Conservation (phyloP, 2,797 vertebrate genomes). For the Nyctibius grandis region DNA sequence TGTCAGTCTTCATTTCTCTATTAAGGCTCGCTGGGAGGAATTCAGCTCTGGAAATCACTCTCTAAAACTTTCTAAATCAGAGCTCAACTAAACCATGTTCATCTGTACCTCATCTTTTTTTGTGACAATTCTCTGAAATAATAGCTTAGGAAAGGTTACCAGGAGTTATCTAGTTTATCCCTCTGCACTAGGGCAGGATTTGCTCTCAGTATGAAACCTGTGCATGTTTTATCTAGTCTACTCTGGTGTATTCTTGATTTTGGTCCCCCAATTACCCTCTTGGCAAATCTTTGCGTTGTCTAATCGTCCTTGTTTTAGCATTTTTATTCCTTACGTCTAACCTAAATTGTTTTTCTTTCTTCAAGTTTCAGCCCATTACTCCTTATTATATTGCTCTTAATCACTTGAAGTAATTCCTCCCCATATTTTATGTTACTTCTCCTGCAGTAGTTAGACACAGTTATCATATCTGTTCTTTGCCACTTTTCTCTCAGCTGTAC, state of each 20-base stretch:
- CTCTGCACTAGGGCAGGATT: background rate
- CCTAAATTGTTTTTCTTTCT: background rate
- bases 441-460: background rate
- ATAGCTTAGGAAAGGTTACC: background rate
- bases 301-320: background rate
- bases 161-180: background rate
- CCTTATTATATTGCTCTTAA: background rate
- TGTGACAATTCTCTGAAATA: background rate
- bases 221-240: background rate
- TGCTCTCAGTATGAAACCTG: background rate
- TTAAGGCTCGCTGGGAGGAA: background rate
- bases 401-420: background rate
- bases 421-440: background rate
- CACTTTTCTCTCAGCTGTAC: background rate
- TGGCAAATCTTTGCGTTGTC: background rate
- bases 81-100: background rate
- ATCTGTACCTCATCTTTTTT: background rate
- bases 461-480: background rate
- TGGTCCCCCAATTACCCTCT: background rate
- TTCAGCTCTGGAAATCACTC: background rate
- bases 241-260: background rate
- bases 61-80: background rate
- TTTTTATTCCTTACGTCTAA: background rate
- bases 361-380: background rate
- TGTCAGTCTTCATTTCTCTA: background rate